Evolutionary conservation across 2,888 invertebrate species (phyloP), one percentile per base, ranked within the genome.

Genomic region (Clepsis dumicolana): DNA sequence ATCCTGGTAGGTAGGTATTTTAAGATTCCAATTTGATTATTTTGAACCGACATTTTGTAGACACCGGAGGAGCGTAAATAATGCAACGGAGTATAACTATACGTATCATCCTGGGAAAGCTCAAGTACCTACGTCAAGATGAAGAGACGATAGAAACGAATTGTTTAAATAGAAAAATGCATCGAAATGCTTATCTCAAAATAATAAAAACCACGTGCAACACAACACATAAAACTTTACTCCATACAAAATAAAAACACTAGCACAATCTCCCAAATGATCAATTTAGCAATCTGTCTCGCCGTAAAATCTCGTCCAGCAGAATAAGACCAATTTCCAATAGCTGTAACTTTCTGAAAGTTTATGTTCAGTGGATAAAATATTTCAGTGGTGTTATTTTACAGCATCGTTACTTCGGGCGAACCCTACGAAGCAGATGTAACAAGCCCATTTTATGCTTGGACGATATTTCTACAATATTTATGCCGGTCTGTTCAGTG

Each of bases 21-120:
- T 77, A 86, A 82, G 4, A 85, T 86, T 81, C 84, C 85, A 85
- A 90, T 89, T 90, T 84, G 79, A 84, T n/a, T 83, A 83, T 80
- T 75, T 76, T 82, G 81, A 57, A 77, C 71, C 73, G 72, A 3
- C 14, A 35, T 35, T 56, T 56, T 21, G 56, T 8, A 44, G 18
- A 44, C 7, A 18, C 7, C 29, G 29, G 18, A 44, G 41, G 7
- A 41, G 44, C 18, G 8, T 44, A 1, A 18, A 2, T 44, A 29
- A 29, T 29, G 29, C 29, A n/a, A n/a, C n/a, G n/a, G n/a, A n/a
- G n/a, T n/a, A n/a, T n/a, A n/a, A n/a, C n/a, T n/a, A n/a, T n/a
- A n/a, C n/a, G n/a, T n/a, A n/a, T n/a, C n/a, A n/a, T n/a, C n/a
- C n/a, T n/a, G n/a, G n/a, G n/a, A n/a, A n/a, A n/a, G 5, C n/a